These are phyloP conservation scores for Atrina japonica DNA, from an alignment of 2,888 invertebrate genomes.

Conservation along the genomic window DNA sequence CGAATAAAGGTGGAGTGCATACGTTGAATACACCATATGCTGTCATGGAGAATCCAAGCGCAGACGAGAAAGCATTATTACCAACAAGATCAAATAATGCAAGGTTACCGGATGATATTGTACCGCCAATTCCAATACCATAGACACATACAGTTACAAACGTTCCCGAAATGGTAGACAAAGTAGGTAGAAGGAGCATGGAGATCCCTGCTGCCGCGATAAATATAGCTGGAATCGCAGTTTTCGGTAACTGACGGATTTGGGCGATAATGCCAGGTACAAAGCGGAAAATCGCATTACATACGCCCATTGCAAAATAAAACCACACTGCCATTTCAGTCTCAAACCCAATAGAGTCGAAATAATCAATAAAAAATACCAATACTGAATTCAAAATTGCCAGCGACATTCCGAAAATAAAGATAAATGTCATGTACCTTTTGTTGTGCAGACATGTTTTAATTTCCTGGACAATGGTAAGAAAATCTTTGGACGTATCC, in stretches of 20 bases:
- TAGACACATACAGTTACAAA: slow-evolving; percentile 2
- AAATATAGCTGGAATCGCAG: slow-evolving; percentile 27
- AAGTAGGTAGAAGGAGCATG: neutral
- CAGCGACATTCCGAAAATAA: slow-evolving; percentile 11
- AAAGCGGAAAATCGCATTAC: slow-evolving; percentile 18
- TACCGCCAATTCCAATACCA: slow-evolving; percentile 28
- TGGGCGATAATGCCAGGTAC: slow-evolving; percentile 33
- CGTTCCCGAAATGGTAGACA: neutral
- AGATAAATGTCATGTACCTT: slow-evolving; percentile 15
- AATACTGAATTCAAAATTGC: slow-evolving; percentile 26
- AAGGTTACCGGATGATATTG: slow-evolving; percentile 13
- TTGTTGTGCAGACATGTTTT: slow-evolving; percentile 16
- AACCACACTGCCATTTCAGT: slow-evolving; percentile 24
- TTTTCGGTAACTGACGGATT: slow-evolving; percentile 17
- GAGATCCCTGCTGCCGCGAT: neutral
- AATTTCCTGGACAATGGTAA: neutral
- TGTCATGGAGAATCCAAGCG: slow-evolving; percentile 21
- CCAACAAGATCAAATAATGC: slow-evolving; percentile 34
- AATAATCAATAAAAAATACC: slow-evolving; percentile 32
- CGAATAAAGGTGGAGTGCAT: slow-evolving; percentile 22
- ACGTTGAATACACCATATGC: slow-evolving; percentile 14
- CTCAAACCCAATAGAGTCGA: slow-evolving; percentile 29
- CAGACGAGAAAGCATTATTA: slow-evolving; percentile 25
- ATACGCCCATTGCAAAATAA: slow-evolving; percentile 11
- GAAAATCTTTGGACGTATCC: neutral